phyloP scores from a whole-genome alignment of 2,888 invertebrate genomes.

The Epinotia demarniana region DNA sequence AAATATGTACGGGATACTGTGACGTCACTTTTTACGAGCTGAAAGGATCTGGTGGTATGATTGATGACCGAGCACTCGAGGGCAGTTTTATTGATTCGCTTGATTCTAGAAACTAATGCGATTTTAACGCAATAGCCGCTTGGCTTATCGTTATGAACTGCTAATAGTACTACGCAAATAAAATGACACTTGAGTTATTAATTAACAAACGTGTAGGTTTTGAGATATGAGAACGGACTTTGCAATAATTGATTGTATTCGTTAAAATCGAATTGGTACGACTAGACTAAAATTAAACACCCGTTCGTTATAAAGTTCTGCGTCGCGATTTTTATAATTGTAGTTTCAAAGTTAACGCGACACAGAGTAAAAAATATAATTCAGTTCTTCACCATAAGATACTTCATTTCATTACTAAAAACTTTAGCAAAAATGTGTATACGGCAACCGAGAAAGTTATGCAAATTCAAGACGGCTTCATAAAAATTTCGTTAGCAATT shows the following conservation, averaged over 20 bases:
- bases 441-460: constrained; percentile 16
- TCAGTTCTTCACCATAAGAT: neutral
- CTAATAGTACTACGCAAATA: neutral
- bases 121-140: constrained; percentile 45
- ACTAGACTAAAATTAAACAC: neutral
- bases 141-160: constrained; percentile 1
- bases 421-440: neutral
- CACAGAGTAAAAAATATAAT: neutral
- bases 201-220: neutral
- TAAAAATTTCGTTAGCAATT: constrained; percentile 9
- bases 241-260: neutral
- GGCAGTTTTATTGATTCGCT: constrained; percentile 72
- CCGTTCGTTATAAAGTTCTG: too few species aligned
- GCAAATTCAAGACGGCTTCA: constrained; percentile 22
- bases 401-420: too few species aligned
- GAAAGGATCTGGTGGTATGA: constrained; percentile 64
- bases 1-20: constrained; percentile 80
- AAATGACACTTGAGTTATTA: neutral
- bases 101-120: constrained; percentile 60
- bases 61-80: constrained; percentile 65
- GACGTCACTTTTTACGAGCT: constrained; percentile 75
- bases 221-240: neutral
- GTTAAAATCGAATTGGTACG: neutral
- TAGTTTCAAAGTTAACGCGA: neutral
- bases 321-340: too few species aligned